A percentile compares a stretch with the other conserved stretches of the same genome.
phyloP scores from a whole-genome alignment of 2,888 invertebrate species.

The Drosophila demipolita region DNA sequence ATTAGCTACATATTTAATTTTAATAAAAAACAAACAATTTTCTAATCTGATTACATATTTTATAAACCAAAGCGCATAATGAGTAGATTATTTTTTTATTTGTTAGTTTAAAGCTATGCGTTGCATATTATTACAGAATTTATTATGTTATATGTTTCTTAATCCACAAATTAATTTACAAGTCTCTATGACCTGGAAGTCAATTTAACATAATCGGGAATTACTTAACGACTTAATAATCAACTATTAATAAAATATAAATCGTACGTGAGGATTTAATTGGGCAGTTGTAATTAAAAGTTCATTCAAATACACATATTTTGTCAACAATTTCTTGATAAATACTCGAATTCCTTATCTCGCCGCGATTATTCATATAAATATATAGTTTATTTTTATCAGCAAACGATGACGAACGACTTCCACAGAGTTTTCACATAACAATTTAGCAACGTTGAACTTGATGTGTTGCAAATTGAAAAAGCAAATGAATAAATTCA shows the following conservation, averaged over 20 bases:
- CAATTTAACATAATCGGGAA: background rate
- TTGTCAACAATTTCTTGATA: background rate
- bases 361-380: slow-evolving; percentile 58
- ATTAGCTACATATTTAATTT: too few species aligned
- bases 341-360: slow-evolving; percentile 27
- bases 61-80: background rate
- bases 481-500: background rate
- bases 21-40: too few species aligned
- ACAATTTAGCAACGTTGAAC: background rate
- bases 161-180: background rate
- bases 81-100: background rate
- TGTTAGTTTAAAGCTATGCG: background rate
- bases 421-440: background rate
- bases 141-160: slow-evolving; percentile 13
- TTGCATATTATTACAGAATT: background rate
- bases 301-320: slow-evolving; percentile 5
- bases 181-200: background rate
- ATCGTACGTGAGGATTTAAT: slow-evolving; percentile 3
- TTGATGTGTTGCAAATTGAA: background rate
- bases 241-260: slow-evolving; percentile 18
- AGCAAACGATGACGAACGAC: slow-evolving; percentile 1
- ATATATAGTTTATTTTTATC: slow-evolving; percentile 44
- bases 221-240: slow-evolving; percentile 27
- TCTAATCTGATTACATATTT: too few species aligned
- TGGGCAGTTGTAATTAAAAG: slow-evolving; percentile 16